Conservation (phyloP, 1,140 invertebrate species). For the Hyles euphorbiae region DNA sequence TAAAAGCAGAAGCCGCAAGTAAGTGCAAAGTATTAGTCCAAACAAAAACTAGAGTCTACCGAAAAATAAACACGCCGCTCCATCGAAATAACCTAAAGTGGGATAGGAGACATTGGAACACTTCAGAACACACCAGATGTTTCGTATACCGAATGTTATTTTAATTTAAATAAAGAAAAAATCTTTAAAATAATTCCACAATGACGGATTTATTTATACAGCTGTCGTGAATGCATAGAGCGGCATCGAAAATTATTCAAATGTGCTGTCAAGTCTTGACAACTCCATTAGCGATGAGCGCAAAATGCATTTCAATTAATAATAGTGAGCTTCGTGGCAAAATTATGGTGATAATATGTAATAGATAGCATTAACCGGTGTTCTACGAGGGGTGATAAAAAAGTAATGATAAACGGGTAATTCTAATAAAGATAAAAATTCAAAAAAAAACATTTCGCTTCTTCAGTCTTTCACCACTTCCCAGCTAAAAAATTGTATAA, state of each 20-base stretch:
- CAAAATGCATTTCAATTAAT: slow-evolving; percentile 48
- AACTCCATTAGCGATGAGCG: slow-evolving; percentile 31
- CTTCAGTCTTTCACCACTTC: too few relatives aligned
- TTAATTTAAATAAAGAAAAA: too few relatives aligned
- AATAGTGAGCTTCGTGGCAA: slow-evolving; percentile 18
- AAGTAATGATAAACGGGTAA: background rate
- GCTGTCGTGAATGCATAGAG: slow-evolving; percentile 5
- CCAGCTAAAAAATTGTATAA: too few relatives aligned
- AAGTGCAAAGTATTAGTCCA: background rate
- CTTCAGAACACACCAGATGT: too few relatives aligned
- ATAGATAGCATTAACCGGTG: slow-evolving; percentile 1
- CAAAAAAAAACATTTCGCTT: too few relatives aligned
- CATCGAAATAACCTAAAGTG: too few relatives aligned
- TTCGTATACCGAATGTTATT: too few relatives aligned
- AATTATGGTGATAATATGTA: slow-evolving; percentile 14
- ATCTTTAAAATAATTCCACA: slow-evolving; percentile 6
- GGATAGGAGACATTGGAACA: too few relatives aligned
- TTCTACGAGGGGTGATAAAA: slow-evolving; percentile 3
- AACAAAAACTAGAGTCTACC: slow-evolving; percentile 15
- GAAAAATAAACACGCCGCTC: slow-evolving; percentile 12
- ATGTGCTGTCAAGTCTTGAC: slow-evolving; percentile 31
- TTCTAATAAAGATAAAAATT: too few relatives aligned
- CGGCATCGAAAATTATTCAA: slow-evolving; percentile 34
- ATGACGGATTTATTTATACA: slow-evolving; percentile 13
- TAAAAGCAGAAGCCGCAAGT: slow-evolving; percentile 3